Conservation (phyloP, 2,113 vertebrate species). For the Hyperopisus bebe region DNA sequence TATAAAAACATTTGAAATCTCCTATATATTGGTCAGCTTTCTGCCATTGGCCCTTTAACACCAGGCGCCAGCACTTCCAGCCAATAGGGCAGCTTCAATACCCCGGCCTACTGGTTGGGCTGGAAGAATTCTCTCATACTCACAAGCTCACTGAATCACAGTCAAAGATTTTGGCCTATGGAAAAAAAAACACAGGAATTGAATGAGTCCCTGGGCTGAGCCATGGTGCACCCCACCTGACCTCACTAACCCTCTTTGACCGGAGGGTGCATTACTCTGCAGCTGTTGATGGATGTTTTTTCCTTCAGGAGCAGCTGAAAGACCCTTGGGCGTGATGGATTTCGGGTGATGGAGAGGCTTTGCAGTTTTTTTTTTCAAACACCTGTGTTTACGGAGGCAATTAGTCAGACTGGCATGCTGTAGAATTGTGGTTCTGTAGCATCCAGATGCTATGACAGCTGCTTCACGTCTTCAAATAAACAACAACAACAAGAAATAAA, state of each 20-base stretch:
- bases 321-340: slow-evolving; percentile 5
- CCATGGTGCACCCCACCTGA: not conserved
- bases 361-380: not conserved
- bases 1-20: not conserved
- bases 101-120: not conserved
- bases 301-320: not conserved
- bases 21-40: not conserved
- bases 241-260: not conserved
- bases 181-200: not conserved
- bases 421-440: not conserved
- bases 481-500: slow-evolving; percentile 2
- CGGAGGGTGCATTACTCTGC: not conserved
- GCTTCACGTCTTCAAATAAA: not conserved
- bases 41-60: not conserved
- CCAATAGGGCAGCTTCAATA: not conserved
- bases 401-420: not conserved
- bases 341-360: not conserved
- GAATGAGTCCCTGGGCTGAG: not conserved
- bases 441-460: slow-evolving; percentile 1
- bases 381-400: slow-evolving; percentile 12
- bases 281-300: not conserved
- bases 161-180: not conserved
- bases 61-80: not conserved
- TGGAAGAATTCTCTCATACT: not conserved
- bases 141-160: not conserved